phyloP scores from a whole-genome alignment of 1,140 invertebrate genomes.

The Phocides pigmalion region DNA sequence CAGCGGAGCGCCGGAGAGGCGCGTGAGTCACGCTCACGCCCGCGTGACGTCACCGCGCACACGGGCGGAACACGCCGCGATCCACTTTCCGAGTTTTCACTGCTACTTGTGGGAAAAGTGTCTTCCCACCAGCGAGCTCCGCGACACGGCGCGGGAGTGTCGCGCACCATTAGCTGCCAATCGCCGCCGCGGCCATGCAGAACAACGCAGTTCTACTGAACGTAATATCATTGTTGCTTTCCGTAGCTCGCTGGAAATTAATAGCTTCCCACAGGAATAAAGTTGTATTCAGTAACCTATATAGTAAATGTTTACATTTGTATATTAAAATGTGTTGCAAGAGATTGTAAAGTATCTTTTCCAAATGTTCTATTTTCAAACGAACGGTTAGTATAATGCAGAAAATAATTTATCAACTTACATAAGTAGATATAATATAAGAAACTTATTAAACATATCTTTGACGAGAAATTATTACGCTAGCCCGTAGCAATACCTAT shows the following conservation, averaged over 20 bases:
- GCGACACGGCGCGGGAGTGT: background rate
- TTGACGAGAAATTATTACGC: no score
- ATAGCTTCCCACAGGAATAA: background rate
- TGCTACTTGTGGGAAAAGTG: background rate
- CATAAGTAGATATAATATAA: no score
- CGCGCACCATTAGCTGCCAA: constrained; percentile 17
- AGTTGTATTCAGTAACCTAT: background rate
- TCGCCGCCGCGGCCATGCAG: constrained; percentile 14
- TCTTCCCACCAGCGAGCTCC: background rate
- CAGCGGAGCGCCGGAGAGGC: background rate
- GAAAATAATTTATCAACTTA: no score
- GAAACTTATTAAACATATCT: no score
- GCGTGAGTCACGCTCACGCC: background rate
- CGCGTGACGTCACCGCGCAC: constrained; percentile 4
- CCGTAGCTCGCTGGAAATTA: background rate
- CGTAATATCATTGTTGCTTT: background rate
- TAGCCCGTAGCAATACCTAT: no score
- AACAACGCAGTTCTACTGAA: constrained; percentile 2
- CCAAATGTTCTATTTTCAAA: no score
- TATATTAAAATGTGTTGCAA: no score
- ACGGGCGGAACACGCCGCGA: background rate
- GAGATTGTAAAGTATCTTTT: no score
- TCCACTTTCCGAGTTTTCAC: constrained; percentile 2
- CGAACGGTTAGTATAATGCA: no score
- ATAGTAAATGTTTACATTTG: background rate